Evolutionary conservation across 2,797 vertebrate genomes (phyloP), one percentile per base, ranked within the genome.

Genomic region (Poeciliopsis presidionis): DNA sequence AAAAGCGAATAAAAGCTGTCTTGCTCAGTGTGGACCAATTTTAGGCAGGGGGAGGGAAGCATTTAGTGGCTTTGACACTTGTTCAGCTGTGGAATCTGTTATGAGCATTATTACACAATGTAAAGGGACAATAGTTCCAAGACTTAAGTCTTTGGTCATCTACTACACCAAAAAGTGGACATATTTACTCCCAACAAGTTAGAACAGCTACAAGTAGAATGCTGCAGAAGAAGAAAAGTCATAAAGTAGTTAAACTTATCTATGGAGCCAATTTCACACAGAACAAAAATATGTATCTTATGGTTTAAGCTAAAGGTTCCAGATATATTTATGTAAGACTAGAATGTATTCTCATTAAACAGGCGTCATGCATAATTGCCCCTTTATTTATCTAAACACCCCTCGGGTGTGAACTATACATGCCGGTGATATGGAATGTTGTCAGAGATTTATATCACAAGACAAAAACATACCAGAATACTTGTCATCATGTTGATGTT

Each of bases 21-120:
- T 83, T 67, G 47, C 86, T 65, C 43, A 16, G 61, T 41, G 36
- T 86, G 88, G 82, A 87, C 81, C 74, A 39, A 75, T 83, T 86
- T 88, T 72, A 83, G 22, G 22, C 47, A 51, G 67, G 81, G 70
- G 83, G 65, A 8, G 20, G 22, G 22, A 8, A 22, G 49, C 77
- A 59, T 73, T 73, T 45, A 43, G 77, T 69, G 65, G 2, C 46
- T 79, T 45, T 28, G 72, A 20, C 73, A 36, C 80, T 73, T 13
- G 28, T 80, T 71, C 75, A 53, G 71, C 28, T 76, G 22, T 12
- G 4, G 61, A 65, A 65, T 39, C 16, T 65, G 61, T 18, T 43
- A 30, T 6, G 22, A 41, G 39, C 11, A 67, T 41, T 25, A 25
- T 12, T 67, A 41, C 4, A n/a, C 36, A 25, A 6, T 43, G 43